Evolutionary conservation across 2,888 invertebrate genomes (phyloP), one percentile per base, ranked within the genome.

Genomic region (Cantharis nigra): DNA sequence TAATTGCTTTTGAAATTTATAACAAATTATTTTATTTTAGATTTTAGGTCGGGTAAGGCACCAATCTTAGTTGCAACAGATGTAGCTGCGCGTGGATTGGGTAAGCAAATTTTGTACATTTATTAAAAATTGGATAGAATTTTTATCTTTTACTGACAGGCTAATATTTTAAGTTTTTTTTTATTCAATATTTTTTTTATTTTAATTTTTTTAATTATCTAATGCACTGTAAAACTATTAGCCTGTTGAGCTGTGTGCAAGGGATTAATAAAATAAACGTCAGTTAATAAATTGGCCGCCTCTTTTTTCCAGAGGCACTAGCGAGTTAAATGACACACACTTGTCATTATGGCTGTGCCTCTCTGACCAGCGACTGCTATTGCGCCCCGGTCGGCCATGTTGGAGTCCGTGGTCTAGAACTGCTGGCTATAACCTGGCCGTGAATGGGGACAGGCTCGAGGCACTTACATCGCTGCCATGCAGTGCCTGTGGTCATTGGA

Each of bases 21-120:
- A 13, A 33, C 33, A 67, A 69, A n/a, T 49, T 49, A 49, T 49
- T 49, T 81, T 79, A 78, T 91, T 91, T 82, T 90, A 95, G 96
- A 96, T 91, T 96, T 96, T 90, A 92, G 95, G 87, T 92, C 92
- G 88, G 95, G 96, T 80, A 94, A 95, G 89, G 94, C 95, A 79
- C 95, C 96, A 75, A 97, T 98, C 88, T 91, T 98, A 84, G 95
- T 98, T 80, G 98, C 98, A 81, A 98, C 98, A 64, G 98, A 98
- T 89, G 98, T 98, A 81, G 98, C 98, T 77, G 97, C 97, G 71
- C 91, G 97, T 87, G 97, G 97, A 85, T 91, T 97, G 91, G 97
- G 97, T 97, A 92, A 89, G 94, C 92, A 74, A 63, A 63, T 74
- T 78, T 74, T 62, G 72, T 72, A 11, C 63, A 64, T 80, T 49